Conservation (phyloP, 2,113 vertebrate genomes). For the Bubo scandiacus region DNA sequence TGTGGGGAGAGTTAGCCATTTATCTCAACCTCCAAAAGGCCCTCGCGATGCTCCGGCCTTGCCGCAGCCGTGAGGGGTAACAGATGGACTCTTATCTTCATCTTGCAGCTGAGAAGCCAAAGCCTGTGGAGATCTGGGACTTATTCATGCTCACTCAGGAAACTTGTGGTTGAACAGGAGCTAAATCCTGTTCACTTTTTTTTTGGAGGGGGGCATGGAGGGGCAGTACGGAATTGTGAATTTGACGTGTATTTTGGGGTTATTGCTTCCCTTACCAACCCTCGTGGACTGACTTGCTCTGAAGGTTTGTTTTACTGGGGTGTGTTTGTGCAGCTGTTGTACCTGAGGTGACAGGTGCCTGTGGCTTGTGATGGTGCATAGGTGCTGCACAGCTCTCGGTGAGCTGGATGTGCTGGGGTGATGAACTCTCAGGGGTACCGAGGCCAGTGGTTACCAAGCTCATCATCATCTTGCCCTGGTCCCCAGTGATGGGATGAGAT, state of each 20-base stretch:
- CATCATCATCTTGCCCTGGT: neutral
- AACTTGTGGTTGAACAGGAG: neutral
- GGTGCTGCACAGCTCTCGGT: neutral
- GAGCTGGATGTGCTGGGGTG: rapidly evolving
- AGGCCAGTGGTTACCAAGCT: neutral
- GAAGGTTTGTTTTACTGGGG: neutral
- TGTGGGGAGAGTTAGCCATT: rapidly evolving
- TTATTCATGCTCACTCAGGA: neutral
- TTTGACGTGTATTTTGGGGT: neutral
- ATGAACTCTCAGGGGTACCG: rapidly evolving
- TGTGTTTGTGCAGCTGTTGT: neutral
- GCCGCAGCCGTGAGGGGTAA: neutral
- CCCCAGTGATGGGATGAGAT: neutral
- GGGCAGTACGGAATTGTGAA: neutral
- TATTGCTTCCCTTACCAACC: neutral
- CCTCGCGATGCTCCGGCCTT: rapidly evolving
- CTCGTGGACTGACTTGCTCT: rapidly evolving
- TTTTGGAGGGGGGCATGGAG: neutral
- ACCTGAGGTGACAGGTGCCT: neutral
- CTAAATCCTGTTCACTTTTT: neutral
- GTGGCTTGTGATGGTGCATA: neutral
- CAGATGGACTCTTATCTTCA: neutral
- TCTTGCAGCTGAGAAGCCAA: neutral
- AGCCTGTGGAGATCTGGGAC: neutral
- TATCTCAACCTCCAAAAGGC: neutral